phyloP scores from a whole-genome alignment of 2,113 vertebrate genomes.

The Sapayoa aenigma region DNA sequence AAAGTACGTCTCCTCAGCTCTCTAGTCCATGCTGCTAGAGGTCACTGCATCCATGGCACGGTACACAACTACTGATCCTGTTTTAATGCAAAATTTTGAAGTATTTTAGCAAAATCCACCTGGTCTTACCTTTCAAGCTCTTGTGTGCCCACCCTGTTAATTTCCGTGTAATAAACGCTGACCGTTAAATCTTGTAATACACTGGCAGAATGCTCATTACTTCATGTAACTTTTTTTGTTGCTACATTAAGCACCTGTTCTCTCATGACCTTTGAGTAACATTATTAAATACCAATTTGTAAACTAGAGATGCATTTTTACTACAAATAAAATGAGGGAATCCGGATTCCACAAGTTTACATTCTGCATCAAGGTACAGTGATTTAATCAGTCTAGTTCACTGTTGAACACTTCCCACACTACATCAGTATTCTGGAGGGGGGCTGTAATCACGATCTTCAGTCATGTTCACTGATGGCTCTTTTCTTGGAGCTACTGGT shows the following conservation, averaged over 20 bases:
- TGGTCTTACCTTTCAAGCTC: background rate
- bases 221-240: background rate
- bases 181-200: background rate
- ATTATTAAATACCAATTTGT: constrained; percentile 17
- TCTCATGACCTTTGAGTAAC: background rate
- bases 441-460: constrained; percentile 26
- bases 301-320: constrained; percentile 59
- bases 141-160: background rate
- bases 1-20: background rate
- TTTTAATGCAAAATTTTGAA: background rate
- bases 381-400: constrained; percentile 2
- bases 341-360: background rate
- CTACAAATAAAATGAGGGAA: constrained; percentile 6
- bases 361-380: constrained; percentile 20
- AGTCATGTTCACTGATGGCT: constrained; percentile 43
- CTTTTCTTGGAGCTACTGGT: constrained; percentile 63
- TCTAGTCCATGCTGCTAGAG: background rate
- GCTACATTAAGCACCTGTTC: background rate
- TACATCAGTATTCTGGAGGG: background rate
- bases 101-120: background rate
- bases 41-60: background rate
- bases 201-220: background rate
- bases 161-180: constrained; percentile 1
- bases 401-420: constrained; percentile 5
- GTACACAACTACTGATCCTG: background rate